Percentiles rank a stretch among this genome's conserved stretches.
These are phyloP conservation scores for Pegoplata infirma DNA, from an alignment of 2,888 invertebrate genomes.

Conservation along the genomic window DNA sequence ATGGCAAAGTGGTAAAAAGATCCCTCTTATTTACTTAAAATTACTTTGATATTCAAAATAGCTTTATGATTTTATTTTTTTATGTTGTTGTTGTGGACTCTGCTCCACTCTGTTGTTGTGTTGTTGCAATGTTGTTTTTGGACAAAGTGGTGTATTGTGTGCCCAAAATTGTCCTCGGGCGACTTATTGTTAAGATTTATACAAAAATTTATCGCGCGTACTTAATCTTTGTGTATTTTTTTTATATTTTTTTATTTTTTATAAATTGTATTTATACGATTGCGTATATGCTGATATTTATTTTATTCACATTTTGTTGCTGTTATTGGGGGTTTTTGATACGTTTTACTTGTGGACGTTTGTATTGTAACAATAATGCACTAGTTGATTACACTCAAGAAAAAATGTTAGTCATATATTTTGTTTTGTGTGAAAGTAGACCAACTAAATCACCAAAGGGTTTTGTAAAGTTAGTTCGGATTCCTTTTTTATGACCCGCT, in stretches of 20 bases:
- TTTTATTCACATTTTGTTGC: constrained; percentile 24
- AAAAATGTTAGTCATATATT: constrained; percentile 7
- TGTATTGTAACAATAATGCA: constrained; percentile 34
- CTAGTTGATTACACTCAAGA: constrained; percentile 21
- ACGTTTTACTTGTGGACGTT: constrained; percentile 29
- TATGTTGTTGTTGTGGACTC: constrained; percentile 7
- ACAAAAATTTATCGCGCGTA: constrained; percentile 72
- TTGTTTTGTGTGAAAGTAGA: too few species aligned
- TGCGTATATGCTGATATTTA: constrained; percentile 51
- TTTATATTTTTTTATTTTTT: too few species aligned
- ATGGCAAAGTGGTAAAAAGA: constrained; percentile 60
- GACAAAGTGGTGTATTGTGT: constrained; percentile 58
- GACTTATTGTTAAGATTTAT: constrained; percentile 74
- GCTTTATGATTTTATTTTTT: constrained; percentile 22
- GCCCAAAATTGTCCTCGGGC: constrained; percentile 70
- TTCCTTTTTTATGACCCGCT: too few species aligned
- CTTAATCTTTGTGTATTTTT: constrained; percentile 68
- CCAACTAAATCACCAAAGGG: too few species aligned
- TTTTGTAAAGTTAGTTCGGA: too few species aligned
- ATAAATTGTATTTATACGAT: constrained; percentile 46
- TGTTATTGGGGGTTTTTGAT: constrained; percentile 22
- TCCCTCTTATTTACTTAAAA: constrained; percentile 61
- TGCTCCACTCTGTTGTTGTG: constrained; percentile 43
- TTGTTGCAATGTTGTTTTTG: constrained; percentile 11
- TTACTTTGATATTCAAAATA: constrained; percentile 59